phyloP scores from a whole-genome alignment of 2,888 invertebrate species.

The Heliconius charithonia region DNA sequence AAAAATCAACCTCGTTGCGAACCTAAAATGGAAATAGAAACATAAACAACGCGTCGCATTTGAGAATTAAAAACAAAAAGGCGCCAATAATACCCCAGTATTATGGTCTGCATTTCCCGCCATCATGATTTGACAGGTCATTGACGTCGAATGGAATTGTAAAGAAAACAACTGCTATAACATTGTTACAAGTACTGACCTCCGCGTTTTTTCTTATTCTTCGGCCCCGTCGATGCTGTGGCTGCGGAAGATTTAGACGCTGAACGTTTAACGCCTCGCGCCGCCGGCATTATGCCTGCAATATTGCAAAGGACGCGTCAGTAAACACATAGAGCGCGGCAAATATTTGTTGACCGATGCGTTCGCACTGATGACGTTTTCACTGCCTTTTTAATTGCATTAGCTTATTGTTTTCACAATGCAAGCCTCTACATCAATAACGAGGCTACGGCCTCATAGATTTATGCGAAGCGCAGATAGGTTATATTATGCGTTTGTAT shows the following conservation, averaged over 20 bases:
- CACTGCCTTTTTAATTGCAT: conserved; percentile 72
- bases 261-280: conserved; percentile 79
- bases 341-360: conserved; percentile 62
- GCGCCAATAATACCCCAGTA: conserved; percentile 51
- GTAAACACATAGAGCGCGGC: conserved; percentile 75
- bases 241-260: conserved; percentile 74
- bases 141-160: conserved; percentile 75
- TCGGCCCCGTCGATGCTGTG: conserved; percentile 67
- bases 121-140: conserved; percentile 81
- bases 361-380: conserved; percentile 73
- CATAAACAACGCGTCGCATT: conserved; percentile 43
- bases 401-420: conserved; percentile 66
- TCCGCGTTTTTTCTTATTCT: conserved; percentile 82
- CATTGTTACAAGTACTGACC: conserved; percentile 63
- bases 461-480: conserved; percentile 77
- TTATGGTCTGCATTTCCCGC: conserved; percentile 74
- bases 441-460: conserved; percentile 75
- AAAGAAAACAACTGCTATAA: conserved; percentile 78
- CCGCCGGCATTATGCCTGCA: conserved; percentile 82
- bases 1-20: conserved; percentile 39
- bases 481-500: conserved; percentile 82
- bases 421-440: conserved; percentile 67
- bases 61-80: conserved; percentile 49
- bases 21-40: conserved; percentile 44
- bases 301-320: conserved; percentile 79